phyloP scores from a whole-genome alignment of 2,113 vertebrate species.

The Oreochromis aureus region DNA sequence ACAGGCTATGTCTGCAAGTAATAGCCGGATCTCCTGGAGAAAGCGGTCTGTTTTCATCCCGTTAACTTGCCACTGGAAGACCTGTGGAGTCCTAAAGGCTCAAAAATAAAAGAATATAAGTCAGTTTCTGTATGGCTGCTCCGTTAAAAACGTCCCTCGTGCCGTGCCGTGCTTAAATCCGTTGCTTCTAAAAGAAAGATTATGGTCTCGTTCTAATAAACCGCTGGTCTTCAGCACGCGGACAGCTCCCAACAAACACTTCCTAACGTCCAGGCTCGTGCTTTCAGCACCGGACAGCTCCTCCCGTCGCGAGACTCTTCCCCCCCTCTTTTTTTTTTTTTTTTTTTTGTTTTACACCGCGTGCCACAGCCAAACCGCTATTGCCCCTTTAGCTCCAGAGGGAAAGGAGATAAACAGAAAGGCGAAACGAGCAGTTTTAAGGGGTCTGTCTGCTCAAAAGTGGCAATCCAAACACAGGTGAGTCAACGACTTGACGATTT shows the following conservation, averaged over 20 bases:
- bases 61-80: neutral
- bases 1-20: neutral
- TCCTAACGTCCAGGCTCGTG: conserved; percentile 2
- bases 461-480: neutral
- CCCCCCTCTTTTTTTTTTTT: fast-evolving
- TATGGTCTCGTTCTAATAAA: neutral
- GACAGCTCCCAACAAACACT: conserved; percentile 13
- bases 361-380: neutral
- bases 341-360: neutral
- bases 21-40: neutral
- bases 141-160: neutral
- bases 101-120: neutral
- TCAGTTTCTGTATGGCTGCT: neutral
- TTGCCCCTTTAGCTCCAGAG: conserved; percentile 21
- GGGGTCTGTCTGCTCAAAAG: neutral
- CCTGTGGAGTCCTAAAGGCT: neutral
- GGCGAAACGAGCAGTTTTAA: neutral
- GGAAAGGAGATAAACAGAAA: neutral
- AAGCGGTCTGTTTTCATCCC: neutral
- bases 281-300: conserved; percentile 80
- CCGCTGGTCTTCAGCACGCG: neutral
- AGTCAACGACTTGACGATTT: neutral
- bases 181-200: neutral
- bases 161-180: neutral
- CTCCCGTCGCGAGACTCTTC: neutral